Conservation (phyloP, 1,140 invertebrate genomes). For the Cherax destructor region DNA sequence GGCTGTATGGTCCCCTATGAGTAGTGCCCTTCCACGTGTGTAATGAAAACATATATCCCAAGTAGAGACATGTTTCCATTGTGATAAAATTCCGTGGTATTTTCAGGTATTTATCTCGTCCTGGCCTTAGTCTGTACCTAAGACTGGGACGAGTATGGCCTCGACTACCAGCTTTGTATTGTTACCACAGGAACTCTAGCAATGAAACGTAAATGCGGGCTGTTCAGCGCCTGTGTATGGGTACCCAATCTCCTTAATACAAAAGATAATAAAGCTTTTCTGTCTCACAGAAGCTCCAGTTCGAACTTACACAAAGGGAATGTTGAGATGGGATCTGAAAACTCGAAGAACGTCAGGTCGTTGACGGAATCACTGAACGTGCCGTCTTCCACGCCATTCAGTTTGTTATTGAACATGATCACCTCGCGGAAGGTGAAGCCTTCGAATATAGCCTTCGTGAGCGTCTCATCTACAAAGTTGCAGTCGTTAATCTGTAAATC, state of each 20-base stretch:
- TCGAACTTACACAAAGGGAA: background rate
- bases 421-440: slow-evolving; percentile 2
- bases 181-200: background rate
- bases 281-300: too few relatives aligned
- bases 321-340: background rate
- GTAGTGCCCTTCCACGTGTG: too few relatives aligned
- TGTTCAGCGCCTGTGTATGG: background rate
- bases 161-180: background rate
- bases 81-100: too few relatives aligned
- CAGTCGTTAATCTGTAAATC: background rate
- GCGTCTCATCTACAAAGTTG: background rate
- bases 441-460: background rate
- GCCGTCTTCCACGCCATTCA: background rate
- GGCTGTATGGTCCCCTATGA: too few relatives aligned
- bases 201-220: background rate
- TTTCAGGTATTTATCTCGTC: too few relatives aligned
- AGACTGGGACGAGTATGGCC: too few relatives aligned
- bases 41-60: too few relatives aligned
- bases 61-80: too few relatives aligned
- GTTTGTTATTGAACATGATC: background rate
- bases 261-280: too few relatives aligned
- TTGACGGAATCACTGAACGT: background rate
- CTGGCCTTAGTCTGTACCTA: too few relatives aligned
- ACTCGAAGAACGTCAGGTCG: background rate
- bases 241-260: background rate